Evolutionary conservation across 2,797 vertebrate species (phyloP).

Genomic region (Onychomys arenicola): DNA sequence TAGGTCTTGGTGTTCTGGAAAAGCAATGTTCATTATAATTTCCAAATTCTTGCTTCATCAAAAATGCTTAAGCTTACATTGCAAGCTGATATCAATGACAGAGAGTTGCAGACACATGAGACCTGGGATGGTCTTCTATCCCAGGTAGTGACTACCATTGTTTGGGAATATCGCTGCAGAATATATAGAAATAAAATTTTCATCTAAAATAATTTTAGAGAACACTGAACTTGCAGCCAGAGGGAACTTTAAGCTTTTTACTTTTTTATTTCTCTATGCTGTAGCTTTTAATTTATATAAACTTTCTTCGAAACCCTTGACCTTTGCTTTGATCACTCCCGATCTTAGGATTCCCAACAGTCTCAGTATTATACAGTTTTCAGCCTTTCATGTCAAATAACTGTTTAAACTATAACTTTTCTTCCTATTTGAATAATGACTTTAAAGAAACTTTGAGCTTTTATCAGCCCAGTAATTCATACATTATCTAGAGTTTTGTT

Average conservation of each 20-base stretch:
- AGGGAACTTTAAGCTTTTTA: neutral
- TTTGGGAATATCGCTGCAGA: neutral
- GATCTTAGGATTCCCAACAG: neutral
- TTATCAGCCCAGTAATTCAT: conserved; percentile 30
- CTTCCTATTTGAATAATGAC: neutral
- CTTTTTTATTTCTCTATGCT: neutral
- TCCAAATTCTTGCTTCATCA: neutral
- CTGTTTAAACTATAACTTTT: conserved; percentile 30
- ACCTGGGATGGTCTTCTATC: neutral
- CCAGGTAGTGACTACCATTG: neutral
- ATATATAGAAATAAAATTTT: neutral
- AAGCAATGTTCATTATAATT: neutral
- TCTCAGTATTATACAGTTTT: neutral
- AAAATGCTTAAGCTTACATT: neutral
- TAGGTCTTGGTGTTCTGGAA: neutral
- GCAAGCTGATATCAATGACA: neutral
- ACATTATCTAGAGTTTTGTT: neutral
- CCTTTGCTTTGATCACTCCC: neutral
- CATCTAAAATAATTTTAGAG: neutral
- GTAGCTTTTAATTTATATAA: neutral
- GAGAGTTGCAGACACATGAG: neutral
- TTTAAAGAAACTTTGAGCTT: conserved; percentile 45
- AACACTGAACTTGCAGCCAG: neutral
- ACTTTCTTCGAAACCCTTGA: too few species aligned
- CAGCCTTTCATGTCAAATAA: neutral